Base-by-base conservation (phyloP, 1,140 invertebrate species). In the Charaxes varanes region DNA sequence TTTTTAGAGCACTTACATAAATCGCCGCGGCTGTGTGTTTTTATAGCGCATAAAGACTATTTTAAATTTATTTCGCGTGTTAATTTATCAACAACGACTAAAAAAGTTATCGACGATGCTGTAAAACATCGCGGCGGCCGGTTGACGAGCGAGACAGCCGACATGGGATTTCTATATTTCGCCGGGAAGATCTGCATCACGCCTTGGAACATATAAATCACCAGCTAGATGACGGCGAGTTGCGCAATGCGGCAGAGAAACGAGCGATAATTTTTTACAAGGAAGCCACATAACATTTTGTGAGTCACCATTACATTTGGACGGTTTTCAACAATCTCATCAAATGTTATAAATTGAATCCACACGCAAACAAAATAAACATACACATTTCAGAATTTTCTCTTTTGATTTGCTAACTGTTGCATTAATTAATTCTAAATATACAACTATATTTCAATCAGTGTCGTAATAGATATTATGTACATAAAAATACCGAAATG, bases 1-100 rank as follows among this genome's bases (percentile, higher is more conserved):
- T 56, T 68, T 73, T 71, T 55, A 56, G 62, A 62, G 44, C 61
- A 57, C 60, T 71, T 67, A 67, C 42, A 66, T 62, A 68, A 76
- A 67, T 44, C 41, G 21, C 17, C 11, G 43, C 52, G 49, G 40
- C 38, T 31, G 41, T 24, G 22, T 42, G 52, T 57, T 67, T 62
- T 65, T 63, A 56, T 51, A 22, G 36, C 44, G 42, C 30, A 55
- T 43, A 65, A 53, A 56, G 64, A 58, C 35, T 44, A 50, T 40
- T 44, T 53, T 52, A 43, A 54, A 37, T 59, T 41, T 53, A 61
- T 62, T 49, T 49, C 22, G 37, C 15, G 19, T 40, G 35, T 44
- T 42, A 45, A 60, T 56, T 48, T 57, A 53, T 56, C 45, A 58
- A 45, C 8, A 37, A 18, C 8, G 15, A 17, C 8, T 34, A 32